Conservation (phyloP, 2,888 invertebrate species). For the Syrphus vitripennis region DNA sequence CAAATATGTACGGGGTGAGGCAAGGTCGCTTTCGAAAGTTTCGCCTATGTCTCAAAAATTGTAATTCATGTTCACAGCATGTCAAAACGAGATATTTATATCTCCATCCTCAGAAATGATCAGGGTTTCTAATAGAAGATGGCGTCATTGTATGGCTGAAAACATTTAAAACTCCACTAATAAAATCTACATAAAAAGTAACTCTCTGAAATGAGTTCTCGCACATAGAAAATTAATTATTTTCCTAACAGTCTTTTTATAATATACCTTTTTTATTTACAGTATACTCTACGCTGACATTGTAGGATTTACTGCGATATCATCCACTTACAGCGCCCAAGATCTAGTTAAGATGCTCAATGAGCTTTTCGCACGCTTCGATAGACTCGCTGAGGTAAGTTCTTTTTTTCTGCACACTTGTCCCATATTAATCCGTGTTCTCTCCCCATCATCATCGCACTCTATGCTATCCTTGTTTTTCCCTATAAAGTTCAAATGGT, state of each 20-base stretch:
- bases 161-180: background rate
- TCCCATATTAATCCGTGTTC: background rate
- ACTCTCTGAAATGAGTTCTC: background rate
- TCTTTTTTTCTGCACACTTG: background rate
- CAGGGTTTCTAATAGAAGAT: background rate
- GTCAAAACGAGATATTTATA: no score
- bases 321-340: slow-evolving; percentile 96
- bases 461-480: slow-evolving; percentile 8
- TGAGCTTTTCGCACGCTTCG: slow-evolving; percentile 97
- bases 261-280: slow-evolving; percentile 68
- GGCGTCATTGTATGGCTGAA: background rate
- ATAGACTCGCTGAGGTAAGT: slow-evolving; percentile 91
- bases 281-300: slow-evolving; percentile 99
- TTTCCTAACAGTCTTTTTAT: background rate
- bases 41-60: no score
- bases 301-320: slow-evolving; percentile 98
- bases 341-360: slow-evolving; percentile 97
- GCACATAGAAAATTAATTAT: background rate
- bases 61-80: no score
- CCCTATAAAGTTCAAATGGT: slow-evolving; percentile 59
- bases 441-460: background rate
- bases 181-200: background rate
- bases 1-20: no score
- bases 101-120: no score
- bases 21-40: no score